Evolutionary conservation across 2,113 vertebrate genomes (phyloP), one percentile per base, ranked within the genome.

Genomic region (Bubo bubo): DNA sequence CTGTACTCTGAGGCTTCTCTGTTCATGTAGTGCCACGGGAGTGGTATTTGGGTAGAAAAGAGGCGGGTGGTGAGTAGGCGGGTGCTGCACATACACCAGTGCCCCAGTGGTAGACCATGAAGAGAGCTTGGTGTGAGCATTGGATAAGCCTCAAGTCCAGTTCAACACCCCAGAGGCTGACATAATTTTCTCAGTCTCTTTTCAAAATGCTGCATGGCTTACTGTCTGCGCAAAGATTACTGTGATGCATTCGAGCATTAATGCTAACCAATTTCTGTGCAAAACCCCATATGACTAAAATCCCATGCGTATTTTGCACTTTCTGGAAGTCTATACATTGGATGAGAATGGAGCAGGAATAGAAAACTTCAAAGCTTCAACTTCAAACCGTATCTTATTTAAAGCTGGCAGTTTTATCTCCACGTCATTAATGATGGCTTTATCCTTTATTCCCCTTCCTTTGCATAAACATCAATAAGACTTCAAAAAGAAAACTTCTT

Each of bases 1-100:
- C 72, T 20, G 21, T 28, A 34, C 37, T 43, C n/a, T 6, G 11
- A 53, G 30, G n/a, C 20, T 66, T 28, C 59, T 39, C 30, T 67
- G 63, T 7, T 68, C 14, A 0, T 13, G 30, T 34, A 28, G 12
- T 53, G 30, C 17, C 43, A 41, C 49, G 27, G n/a, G 26, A 68
- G 4, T 2, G 6, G 7, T 45, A 1, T 3, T n/a, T 4, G 1
- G 2, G 12, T 17, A 60, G 56, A 63, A 75, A 37, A 34, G 43
- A 85, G 23, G 20, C 3, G 3, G 11, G 4, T 15, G 14, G 12
- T 24, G 72, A 75, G 4, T 11, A 24, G 34, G 9, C 14, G 88
- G 43, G 60, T 79, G 47, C 56, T 82, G 64, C 27, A 45, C 45
- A 4, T 15, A 17, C 13, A 28, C 27, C 20, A 3, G 0, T 60